Percentiles rank a stretch among this genome's conserved stretches.
These are phyloP conservation scores for Ypsolopha scabrella DNA, from an alignment of 2,888 invertebrate species.

Conservation along the genomic window DNA sequence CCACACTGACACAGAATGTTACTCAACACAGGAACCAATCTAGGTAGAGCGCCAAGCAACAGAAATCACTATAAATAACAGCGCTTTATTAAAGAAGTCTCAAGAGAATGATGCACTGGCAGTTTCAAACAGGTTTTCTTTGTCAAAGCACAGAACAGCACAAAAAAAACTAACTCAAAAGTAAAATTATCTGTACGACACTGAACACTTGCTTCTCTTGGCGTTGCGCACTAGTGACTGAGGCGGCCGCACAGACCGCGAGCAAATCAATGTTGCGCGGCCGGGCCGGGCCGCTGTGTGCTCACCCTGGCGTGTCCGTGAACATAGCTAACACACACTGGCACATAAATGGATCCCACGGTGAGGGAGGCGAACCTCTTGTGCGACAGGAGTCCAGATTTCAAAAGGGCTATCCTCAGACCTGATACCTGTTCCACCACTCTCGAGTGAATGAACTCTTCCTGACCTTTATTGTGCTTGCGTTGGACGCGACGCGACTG, in stretches of 20 bases:
- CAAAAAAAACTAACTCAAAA: conserved; percentile 59
- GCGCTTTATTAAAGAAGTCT: conserved; percentile 22
- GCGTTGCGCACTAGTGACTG: conserved; percentile 69
- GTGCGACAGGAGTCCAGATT: conserved; percentile 15
- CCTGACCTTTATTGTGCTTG: conserved; percentile 6
- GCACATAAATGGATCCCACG: conserved; percentile 10
- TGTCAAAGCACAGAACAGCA: conserved; percentile 32
- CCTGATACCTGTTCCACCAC: conserved; percentile 34
- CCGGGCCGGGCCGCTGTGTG: conserved; percentile 33
- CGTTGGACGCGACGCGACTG: conserved; percentile 2
- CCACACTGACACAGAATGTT: conserved; percentile 65
- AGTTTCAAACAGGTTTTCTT: conserved; percentile 46
- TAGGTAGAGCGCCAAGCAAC: conserved; percentile 38
- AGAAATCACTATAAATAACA: conserved; percentile 31
- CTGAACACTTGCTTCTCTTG: conserved; percentile 45
- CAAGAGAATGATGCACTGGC: conserved; percentile 28
- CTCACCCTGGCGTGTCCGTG: conserved; percentile 18
- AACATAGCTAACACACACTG: conserved; percentile 24
- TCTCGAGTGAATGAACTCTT: conserved; percentile 35
- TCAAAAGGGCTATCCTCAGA: conserved; percentile 14
- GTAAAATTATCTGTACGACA: conserved; percentile 36
- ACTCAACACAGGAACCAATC: conserved; percentile 60
- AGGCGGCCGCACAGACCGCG: conserved; percentile 46
- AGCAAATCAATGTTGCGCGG: conserved; percentile 64
- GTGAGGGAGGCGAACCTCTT: conserved; percentile 18